A percentile compares a stretch with the other conserved stretches of the same genome.
phyloP scores from a whole-genome alignment of 1,140 invertebrate genomes.

The Eciton burchellii region DNA sequence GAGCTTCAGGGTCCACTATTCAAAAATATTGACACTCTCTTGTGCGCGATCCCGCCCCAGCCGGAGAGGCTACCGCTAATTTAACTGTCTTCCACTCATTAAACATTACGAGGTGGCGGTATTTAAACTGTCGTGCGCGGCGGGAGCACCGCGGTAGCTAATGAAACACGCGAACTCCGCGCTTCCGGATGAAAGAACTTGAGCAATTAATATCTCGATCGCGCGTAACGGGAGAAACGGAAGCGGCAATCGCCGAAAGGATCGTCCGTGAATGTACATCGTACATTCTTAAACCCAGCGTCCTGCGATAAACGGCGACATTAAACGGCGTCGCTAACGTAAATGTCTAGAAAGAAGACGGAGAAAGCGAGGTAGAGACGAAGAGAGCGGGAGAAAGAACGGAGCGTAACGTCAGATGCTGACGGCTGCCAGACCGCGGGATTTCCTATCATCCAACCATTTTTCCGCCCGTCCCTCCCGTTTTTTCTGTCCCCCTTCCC shows the following conservation, averaged over 20 bases:
- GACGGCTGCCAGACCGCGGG: slow-evolving; percentile 35
- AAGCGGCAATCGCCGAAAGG: background rate
- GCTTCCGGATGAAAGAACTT: background rate
- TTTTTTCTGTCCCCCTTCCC: background rate
- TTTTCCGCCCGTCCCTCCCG: slow-evolving; percentile 24
- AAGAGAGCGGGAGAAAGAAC: too few relatives aligned
- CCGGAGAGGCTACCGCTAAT: slow-evolving; percentile 6
- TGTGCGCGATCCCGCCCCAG: slow-evolving; percentile 38
- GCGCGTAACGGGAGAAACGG: slow-evolving; percentile 27
- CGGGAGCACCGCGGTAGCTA: background rate
- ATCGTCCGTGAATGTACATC: slow-evolving; percentile 29
- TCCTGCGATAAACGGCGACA: slow-evolving; percentile 48
- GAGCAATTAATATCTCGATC: slow-evolving; percentile 52
- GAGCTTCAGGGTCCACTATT: slow-evolving; percentile 42
- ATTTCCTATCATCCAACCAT: slow-evolving; percentile 52
- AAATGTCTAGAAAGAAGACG: slow-evolving; percentile 28
- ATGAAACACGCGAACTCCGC: background rate
- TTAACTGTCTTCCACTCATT: slow-evolving; percentile 42
- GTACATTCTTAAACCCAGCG: slow-evolving; percentile 26
- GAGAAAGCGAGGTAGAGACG: too few relatives aligned
- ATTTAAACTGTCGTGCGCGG: slow-evolving; percentile 11
- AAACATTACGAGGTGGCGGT: slow-evolving; percentile 13
- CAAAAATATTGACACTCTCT: slow-evolving; percentile 63
- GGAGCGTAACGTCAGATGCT: slow-evolving; percentile 49
- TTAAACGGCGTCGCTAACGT: slow-evolving; percentile 41